phyloP scores from a whole-genome alignment of 2,113 vertebrate genomes.

The Speoplatyrhinus poulsoni region DNA sequence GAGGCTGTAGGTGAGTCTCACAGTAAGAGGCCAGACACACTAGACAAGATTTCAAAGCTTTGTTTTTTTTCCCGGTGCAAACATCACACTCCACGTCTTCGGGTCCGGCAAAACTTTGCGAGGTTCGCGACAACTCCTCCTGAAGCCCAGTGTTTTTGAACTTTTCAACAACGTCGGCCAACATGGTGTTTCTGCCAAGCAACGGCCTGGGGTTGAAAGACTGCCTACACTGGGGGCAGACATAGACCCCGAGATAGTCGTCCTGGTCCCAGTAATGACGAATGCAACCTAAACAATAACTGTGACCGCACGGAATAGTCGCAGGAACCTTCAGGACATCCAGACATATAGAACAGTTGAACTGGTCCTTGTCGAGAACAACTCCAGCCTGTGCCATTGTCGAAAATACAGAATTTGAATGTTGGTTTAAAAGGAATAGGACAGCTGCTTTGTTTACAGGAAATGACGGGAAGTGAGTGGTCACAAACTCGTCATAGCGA shows the following conservation, averaged over 20 bases:
- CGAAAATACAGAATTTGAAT: not conserved
- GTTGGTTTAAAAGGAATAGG: not conserved
- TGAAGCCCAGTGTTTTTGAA: conserved; percentile 60
- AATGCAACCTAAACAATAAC: conserved; percentile 75
- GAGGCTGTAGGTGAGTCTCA: conserved; percentile 90
- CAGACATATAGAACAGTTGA: conserved; percentile 78
- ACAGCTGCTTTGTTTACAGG: conserved; percentile 59
- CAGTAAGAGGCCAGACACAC: conserved; percentile 96
- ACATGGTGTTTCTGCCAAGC: conserved; percentile 75
- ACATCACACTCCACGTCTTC: conserved; percentile 84
- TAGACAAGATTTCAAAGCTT: conserved; percentile 89
- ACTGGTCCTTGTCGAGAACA: conserved; percentile 75
- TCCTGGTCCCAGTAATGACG: conserved; percentile 78
- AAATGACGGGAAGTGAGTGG: conserved; percentile 25
- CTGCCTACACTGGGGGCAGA: conserved; percentile 76
- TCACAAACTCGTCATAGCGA: not conserved
- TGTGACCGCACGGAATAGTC: conserved; percentile 79
- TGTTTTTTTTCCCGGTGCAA: conserved; percentile 87
- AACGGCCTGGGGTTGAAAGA: conserved; percentile 73
- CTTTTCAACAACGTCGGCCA: conserved; percentile 77
- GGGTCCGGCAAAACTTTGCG: conserved; percentile 49
- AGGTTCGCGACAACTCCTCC: not conserved
- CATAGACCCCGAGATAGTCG: conserved; percentile 66
- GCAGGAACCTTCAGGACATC: conserved; percentile 72
- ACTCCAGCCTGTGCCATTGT: conserved; percentile 74